Percentiles rank a stretch among this genome's conserved stretches.
Conservation (phyloP, 2,113 vertebrate species). For the rat (Rattus norvegicus) region DNA sequence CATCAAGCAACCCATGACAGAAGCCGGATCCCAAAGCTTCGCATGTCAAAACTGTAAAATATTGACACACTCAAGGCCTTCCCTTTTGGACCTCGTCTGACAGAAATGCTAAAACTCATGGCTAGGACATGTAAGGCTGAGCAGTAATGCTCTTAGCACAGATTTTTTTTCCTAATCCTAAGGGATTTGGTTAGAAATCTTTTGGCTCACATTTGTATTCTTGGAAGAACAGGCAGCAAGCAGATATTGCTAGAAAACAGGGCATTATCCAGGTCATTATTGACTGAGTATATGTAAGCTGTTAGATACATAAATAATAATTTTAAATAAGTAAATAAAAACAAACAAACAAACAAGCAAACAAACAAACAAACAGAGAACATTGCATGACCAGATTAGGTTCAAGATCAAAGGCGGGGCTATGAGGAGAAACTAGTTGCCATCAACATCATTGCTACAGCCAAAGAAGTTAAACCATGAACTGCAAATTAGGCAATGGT, state of each 20-base stretch:
- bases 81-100: conserved; percentile 77
- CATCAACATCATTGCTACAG: background rate
- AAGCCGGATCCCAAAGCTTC: conserved; percentile 80
- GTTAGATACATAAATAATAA: conserved; percentile 77
- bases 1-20: conserved; percentile 80
- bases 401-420: background rate
- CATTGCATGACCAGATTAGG: background rate
- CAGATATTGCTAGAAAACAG: conserved; percentile 81
- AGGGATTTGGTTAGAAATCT: conserved; percentile 84
- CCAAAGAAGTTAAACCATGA: background rate
- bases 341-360: background rate
- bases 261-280: conserved; percentile 81
- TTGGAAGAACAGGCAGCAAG: conserved; percentile 82
- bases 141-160: conserved; percentile 79
- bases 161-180: conserved; percentile 83
- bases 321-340: background rate
- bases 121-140: conserved; percentile 76
- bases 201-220: conserved; percentile 86
- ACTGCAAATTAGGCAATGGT: background rate
- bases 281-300: conserved; percentile 70
- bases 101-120: conserved; percentile 73
- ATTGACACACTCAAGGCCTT: conserved; percentile 78
- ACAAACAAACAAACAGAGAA: background rate
- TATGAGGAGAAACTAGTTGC: background rate
- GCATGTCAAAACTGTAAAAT: conserved; percentile 85